Conservation (phyloP, 92 coral and sea anemone genomes). For the Phenganax marumi region DNA sequence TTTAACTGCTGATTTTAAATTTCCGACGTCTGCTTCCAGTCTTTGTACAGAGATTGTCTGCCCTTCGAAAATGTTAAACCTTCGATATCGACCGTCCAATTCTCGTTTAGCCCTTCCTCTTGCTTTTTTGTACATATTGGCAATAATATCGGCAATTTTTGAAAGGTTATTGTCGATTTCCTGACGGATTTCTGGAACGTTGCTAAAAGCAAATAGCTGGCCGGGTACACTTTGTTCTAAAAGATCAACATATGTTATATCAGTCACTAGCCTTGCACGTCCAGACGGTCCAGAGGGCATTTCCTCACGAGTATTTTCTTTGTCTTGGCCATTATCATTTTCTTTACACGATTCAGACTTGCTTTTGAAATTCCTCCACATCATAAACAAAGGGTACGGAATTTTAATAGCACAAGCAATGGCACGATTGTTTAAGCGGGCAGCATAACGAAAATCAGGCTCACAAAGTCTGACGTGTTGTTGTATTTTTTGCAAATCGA, state of each 20-base stretch:
- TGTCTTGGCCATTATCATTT: background rate
- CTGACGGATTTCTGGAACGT: background rate
- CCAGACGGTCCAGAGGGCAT: background rate
- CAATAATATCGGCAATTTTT: background rate
- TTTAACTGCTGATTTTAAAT: background rate
- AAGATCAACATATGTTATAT: background rate
- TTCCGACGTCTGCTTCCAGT: background rate
- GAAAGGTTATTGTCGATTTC: conserved; percentile 2
- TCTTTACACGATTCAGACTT: too few relatives aligned
- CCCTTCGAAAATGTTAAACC: background rate
- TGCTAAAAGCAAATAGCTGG: background rate
- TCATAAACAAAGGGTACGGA: background rate
- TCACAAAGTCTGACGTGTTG: too few relatives aligned
- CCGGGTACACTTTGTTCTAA: background rate
- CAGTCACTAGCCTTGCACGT: background rate
- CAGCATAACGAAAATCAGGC: too few relatives aligned
- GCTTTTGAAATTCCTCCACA: background rate
- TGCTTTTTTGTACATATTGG: background rate
- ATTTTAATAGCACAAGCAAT: background rate
- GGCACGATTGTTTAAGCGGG: background rate
- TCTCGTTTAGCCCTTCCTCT: background rate
- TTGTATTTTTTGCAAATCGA: too few relatives aligned
- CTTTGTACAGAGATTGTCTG: background rate
- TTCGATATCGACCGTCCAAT: background rate
- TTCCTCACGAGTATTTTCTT: background rate